Evolutionary conservation across 2,113 vertebrate genomes (phyloP).

Genomic region (Prinia subflava): DNA sequence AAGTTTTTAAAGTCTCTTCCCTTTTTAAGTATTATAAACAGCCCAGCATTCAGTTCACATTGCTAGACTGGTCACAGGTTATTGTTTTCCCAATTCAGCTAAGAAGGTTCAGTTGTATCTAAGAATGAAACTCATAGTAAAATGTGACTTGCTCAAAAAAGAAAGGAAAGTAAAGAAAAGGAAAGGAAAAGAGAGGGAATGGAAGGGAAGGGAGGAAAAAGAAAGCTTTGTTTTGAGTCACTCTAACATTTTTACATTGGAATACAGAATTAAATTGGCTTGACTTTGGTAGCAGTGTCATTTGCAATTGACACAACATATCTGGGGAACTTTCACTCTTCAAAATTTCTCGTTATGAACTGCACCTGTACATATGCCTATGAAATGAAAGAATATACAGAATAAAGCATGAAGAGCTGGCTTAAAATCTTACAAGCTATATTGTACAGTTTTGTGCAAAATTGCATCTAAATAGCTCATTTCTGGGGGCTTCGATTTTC

Average conservation of each 20-base stretch:
- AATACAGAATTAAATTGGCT: background rate
- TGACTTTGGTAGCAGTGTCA: background rate
- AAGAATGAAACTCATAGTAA: background rate
- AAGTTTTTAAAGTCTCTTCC: background rate
- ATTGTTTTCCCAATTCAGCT: background rate
- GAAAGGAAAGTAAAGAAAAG: background rate
- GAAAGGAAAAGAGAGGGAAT: background rate
- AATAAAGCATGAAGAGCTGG: background rate
- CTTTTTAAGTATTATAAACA: background rate
- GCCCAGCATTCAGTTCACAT: background rate
- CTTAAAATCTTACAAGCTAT: background rate
- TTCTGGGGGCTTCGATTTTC: background rate
- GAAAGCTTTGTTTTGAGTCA: background rate
- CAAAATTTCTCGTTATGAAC: background rate
- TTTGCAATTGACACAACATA: background rate
- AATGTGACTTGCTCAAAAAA: background rate
- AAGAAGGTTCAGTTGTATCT: background rate
- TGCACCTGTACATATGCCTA: background rate
- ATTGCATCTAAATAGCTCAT: background rate
- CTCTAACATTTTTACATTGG: background rate
- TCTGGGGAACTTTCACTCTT: background rate
- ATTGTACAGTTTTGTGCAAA: background rate
- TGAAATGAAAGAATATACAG: background rate
- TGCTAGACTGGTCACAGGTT: background rate
- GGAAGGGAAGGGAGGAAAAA: background rate